phyloP scores from a whole-genome alignment of 2,797 vertebrate genomes.

The Lycodopsis pacificus region DNA sequence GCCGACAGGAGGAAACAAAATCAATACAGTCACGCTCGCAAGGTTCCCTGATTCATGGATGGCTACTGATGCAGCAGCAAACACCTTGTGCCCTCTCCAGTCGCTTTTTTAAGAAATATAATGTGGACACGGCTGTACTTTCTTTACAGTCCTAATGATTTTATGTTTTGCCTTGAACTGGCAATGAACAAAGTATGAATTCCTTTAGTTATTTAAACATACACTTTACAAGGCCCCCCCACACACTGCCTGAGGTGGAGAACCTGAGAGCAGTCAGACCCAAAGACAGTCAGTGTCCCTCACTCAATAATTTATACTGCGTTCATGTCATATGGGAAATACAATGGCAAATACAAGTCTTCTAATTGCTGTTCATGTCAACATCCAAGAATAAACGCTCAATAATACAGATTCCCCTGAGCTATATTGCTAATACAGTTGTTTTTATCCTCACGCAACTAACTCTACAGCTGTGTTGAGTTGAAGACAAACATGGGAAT shows the following conservation, averaged over 20 bases:
- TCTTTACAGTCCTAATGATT: not conserved
- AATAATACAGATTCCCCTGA: not conserved
- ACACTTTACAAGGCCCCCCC: not conserved
- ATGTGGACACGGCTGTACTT: not conserved
- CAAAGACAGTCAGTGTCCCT: slow-evolving; percentile 20
- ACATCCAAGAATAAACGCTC: not conserved
- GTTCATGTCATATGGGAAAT: not conserved
- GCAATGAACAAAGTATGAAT: not conserved
- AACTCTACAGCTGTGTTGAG: not conserved
- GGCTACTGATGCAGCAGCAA: not conserved
- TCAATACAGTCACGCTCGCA: too few species aligned
- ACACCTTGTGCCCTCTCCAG: too few species aligned
- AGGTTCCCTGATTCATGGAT: not conserved
- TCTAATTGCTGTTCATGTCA: not conserved
- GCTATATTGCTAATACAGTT: too few species aligned
- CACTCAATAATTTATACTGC: not conserved
- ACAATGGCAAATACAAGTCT: not conserved
- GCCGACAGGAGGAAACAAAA: not conserved
- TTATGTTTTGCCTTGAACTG: not conserved
- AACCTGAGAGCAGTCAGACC: slow-evolving; percentile 16
- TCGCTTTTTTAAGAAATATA: not conserved
- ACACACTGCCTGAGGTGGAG: not conserved
- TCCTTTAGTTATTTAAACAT: not conserved
- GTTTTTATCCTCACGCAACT: not conserved
- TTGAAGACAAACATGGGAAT: not conserved